Percentiles rank a stretch among this genome's conserved stretches.
Evolutionary conservation across 35 echinoderm and acorn worm genomes (phyloP).

Genomic region (Strongylocentrotus purpuratus): DNA sequence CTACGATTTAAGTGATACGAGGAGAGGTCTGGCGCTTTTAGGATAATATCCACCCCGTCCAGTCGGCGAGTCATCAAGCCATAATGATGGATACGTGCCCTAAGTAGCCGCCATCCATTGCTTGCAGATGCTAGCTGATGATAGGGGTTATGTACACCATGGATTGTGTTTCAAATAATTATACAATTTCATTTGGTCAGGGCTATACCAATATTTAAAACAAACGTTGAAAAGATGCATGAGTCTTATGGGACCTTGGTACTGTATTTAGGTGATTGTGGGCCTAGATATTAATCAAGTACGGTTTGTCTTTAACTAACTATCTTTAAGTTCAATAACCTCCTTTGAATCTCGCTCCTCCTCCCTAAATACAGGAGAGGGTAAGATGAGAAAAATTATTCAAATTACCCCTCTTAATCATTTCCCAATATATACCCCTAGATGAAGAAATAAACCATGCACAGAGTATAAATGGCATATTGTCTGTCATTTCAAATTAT

Average conservation of each 20-base stretch:
- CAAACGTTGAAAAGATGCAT: background rate
- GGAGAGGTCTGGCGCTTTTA: background rate
- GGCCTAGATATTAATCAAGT: no score
- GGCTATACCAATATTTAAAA: background rate
- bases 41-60: background rate
- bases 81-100: background rate
- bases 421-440: no score
- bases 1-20: slow-evolving; percentile 3
- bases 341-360: background rate
- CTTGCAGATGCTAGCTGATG: background rate
- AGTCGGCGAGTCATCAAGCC: background rate
- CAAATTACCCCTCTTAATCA: background rate
- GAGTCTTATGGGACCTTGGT: background rate
- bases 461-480: background rate
- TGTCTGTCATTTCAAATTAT: background rate
- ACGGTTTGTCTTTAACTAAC: no score
- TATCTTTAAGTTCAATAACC: no score
- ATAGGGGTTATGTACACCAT: background rate
- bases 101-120: background rate
- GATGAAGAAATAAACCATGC: background rate
- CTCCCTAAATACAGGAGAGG: background rate
- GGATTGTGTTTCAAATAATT: background rate
- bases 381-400: background rate
- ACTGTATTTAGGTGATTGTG: no score
- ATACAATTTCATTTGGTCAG: background rate